Evolutionary conservation across 2,113 vertebrate genomes (phyloP).

Genomic region (pig (Sus scrofa)): T2T-Sscrofa CM000824.6:83619001-83619500

Average conservation of each 20-base stretch:
- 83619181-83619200: neutral
- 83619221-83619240: neutral
- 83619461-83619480: neutral
- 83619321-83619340: neutral
- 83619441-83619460: neutral
- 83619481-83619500: neutral
- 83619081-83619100: neutral
- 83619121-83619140: neutral
- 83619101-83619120: neutral
- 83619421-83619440: neutral
- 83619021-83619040: neutral
- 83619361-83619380: neutral
- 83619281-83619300: neutral
- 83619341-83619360: neutral
- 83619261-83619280: neutral
- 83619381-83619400: neutral
- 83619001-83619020: neutral
- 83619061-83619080: neutral
- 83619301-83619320: neutral
- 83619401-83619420: neutral
- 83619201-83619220: neutral
- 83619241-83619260: neutral
- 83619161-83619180: neutral
- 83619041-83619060: neutral
- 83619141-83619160: neutral